phyloP scores from a whole-genome alignment of 2,797 vertebrate genomes.

The Salmo trutta region DNA sequence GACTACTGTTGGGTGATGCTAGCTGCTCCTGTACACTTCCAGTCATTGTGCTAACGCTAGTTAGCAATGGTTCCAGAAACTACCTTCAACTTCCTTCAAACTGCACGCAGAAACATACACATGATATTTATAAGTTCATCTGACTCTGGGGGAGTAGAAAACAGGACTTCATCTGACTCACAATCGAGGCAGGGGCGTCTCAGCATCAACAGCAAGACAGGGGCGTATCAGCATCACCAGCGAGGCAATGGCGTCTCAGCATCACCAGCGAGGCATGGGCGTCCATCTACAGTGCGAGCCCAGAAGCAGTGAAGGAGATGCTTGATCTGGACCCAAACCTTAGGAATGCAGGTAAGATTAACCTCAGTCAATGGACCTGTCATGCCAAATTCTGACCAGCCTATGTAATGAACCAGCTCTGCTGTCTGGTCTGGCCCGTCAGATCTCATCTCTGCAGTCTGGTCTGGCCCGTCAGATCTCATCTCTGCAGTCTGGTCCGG shows the following conservation, averaged over 20 bases:
- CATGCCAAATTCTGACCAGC: neutral
- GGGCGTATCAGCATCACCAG: constrained; percentile 90
- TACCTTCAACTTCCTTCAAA: neutral
- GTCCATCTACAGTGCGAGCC: constrained; percentile 96
- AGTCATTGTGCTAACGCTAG: too few species aligned
- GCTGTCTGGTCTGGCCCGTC: too few species aligned
- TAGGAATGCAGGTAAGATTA: constrained; percentile 89
- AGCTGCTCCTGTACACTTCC: neutral
- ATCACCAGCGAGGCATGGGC: constrained; percentile 95
- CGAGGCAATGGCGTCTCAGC: constrained; percentile 63
- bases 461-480: too few species aligned
- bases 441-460: too few species aligned
- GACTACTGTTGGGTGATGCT: neutral
- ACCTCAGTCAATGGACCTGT: neutral
- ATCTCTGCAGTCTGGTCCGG: too few species aligned
- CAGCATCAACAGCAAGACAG: constrained; percentile 94
- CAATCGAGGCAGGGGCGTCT: neutral
- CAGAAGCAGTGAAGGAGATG: constrained; percentile 97
- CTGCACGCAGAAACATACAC: neutral
- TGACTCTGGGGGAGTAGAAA: neutral
- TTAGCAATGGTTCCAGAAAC: too few species aligned
- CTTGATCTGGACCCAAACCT: constrained; percentile 94
- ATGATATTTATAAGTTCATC: neutral
- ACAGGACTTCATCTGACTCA: neutral
- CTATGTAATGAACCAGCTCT: too few species aligned